These are phyloP conservation scores for Drosophila biarmipes DNA, from an alignment of 1,140 invertebrate genomes.

Conservation along the genomic window DNA sequence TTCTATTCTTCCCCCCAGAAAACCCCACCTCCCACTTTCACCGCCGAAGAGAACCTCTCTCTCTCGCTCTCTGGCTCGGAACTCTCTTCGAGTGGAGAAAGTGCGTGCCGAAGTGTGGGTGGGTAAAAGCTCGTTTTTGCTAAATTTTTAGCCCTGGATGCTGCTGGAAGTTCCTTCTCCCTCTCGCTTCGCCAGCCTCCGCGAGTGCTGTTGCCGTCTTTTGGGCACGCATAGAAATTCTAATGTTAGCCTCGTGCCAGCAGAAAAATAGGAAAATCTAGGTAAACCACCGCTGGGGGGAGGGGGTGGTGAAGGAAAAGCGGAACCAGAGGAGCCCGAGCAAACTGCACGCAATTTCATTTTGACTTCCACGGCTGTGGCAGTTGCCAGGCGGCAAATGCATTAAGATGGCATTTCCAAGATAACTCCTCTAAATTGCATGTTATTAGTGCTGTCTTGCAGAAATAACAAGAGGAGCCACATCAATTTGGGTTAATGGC, in stretches of 20 bases:
- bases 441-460: conserved; percentile 34
- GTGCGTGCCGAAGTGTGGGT: conserved; percentile 23
- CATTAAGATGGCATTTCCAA: conserved; percentile 19
- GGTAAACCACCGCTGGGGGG: too few species aligned
- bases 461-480: conserved; percentile 11
- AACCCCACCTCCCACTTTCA: neutral
- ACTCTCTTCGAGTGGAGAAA: conserved; percentile 14
- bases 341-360: conserved; percentile 66
- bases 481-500: conserved; percentile 26
- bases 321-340: neutral
- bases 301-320: neutral
- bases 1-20: conserved; percentile 21
- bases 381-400: conserved; percentile 39
- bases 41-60: conserved; percentile 39
- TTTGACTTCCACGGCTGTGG: conserved; percentile 57
- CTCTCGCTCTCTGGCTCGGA: conserved; percentile 5
- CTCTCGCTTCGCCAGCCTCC: conserved; percentile 7
- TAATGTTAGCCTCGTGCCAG: conserved; percentile 71
- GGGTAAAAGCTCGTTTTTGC: conserved; percentile 66
- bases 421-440: conserved; percentile 34
- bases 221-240: conserved; percentile 76
- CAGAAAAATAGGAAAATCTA: conserved; percentile 35
- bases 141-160: conserved; percentile 75
- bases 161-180: conserved; percentile 62
- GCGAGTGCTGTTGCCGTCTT: conserved; percentile 63